These are phyloP conservation scores for Germaria angustata DNA, from an alignment of 2,888 invertebrate genomes.

Conservation along the genomic window DNA sequence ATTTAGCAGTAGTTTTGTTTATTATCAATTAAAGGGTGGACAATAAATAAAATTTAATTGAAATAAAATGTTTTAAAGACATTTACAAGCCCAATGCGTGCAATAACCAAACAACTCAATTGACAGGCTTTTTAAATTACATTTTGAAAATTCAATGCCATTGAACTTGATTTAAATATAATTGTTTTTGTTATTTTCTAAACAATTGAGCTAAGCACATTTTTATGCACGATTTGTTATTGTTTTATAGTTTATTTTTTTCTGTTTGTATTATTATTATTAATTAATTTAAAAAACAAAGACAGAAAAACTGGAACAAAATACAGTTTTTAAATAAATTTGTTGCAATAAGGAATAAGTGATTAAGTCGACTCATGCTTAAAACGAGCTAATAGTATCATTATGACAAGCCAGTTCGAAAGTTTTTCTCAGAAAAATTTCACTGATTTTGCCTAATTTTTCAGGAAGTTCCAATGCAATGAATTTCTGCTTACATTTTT, in stretches of 20 bases:
- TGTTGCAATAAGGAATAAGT: background rate
- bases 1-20: background rate
- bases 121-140: background rate
- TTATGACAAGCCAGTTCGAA: too few species aligned
- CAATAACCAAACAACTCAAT: conserved; percentile 32
- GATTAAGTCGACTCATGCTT: too few species aligned
- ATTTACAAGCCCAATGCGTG: conserved; percentile 1
- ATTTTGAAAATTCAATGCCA: conserved; percentile 15
- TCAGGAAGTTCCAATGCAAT: too few species aligned
- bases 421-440: too few species aligned
- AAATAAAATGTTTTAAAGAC: conserved; percentile 21
- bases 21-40: conserved; percentile 36
- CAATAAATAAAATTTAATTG: background rate
- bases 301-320: background rate
- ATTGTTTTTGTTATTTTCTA: background rate
- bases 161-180: conserved; percentile 53
- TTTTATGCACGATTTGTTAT: background rate
- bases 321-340: too few species aligned
- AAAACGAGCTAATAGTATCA: too few species aligned
- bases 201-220: background rate
- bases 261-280: too few species aligned
- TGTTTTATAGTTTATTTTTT: background rate
- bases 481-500: too few species aligned
- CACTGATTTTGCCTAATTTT: too few species aligned
- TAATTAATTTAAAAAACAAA: too few species aligned